Conservation (phyloP, 2,113 vertebrate species). For the Megaleporinus macrocephalus region DNA sequence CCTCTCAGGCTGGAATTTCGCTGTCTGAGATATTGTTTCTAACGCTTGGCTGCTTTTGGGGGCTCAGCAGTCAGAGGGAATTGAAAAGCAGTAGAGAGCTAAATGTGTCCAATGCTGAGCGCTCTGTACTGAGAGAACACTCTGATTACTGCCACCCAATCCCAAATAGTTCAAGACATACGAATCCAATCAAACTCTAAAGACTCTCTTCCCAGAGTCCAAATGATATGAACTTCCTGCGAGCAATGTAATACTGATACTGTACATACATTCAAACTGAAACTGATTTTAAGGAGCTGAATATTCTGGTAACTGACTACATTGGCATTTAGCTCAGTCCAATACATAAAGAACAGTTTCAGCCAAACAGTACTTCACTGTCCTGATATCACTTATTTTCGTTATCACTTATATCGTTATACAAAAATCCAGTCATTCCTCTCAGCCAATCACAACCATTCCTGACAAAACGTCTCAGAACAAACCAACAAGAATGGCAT, state of each 20-base stretch:
- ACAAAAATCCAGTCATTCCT: too few species aligned
- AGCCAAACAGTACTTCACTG: too few species aligned
- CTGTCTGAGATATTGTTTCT: conserved; percentile 30
- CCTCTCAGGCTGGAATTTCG: conserved; percentile 22
- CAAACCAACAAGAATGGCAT: too few species aligned
- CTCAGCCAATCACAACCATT: too few species aligned
- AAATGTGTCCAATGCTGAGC: conserved; percentile 37
- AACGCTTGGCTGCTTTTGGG: conserved; percentile 38
- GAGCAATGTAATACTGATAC: neutral
- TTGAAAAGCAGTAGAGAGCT: conserved; percentile 26
- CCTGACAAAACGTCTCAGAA: too few species aligned
- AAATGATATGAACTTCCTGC: neutral
- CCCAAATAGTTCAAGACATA: conserved; percentile 14
- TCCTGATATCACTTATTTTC: too few species aligned
- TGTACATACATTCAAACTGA: too few species aligned
- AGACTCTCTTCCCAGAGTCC: neutral
- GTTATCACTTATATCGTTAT: too few species aligned
- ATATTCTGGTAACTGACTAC: neutral
- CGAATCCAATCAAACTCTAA: conserved; percentile 11
- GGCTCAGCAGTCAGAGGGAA: conserved; percentile 30
- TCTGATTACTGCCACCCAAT: neutral
- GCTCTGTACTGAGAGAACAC: conserved; percentile 18
- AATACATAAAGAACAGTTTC: too few species aligned
- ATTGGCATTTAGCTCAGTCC: too few species aligned
- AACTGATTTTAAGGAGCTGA: neutral